A percentile compares a stretch with the other conserved stretches of the same genome.
These are phyloP conservation scores for Callipepla californica DNA, from an alignment of 2,113 vertebrate species.

Conservation along the genomic window DNA sequence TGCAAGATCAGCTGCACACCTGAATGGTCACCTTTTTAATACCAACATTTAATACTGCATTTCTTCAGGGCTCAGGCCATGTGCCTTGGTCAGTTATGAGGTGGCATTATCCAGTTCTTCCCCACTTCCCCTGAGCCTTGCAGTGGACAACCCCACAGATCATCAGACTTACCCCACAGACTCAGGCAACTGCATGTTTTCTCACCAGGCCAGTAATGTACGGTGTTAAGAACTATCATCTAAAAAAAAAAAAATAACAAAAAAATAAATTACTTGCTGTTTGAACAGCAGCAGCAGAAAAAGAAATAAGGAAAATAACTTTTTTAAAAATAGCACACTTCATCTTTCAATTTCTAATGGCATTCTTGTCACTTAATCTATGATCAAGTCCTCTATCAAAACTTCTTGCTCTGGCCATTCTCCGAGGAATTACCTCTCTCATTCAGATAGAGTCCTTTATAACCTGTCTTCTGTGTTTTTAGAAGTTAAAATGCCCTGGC, in stretches of 20 bases:
- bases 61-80: neutral
- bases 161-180: rapidly evolving
- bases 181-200: neutral
- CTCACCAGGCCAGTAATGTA: neutral
- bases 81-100: neutral
- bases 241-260: neutral
- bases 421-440: neutral
- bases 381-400: neutral
- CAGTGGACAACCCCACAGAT: neutral
- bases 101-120: neutral
- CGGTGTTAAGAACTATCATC: neutral
- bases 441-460: neutral
- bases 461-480: neutral
- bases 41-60: neutral
- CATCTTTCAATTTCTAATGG: neutral
- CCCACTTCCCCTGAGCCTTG: neutral
- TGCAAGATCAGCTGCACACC: neutral
- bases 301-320: neutral
- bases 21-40: neutral
- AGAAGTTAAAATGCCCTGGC: neutral
- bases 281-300: neutral
- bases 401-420: neutral
- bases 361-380: neutral
- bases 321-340: neutral
- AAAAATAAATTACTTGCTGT: neutral